phyloP scores from a whole-genome alignment of 2,113 vertebrate species.

The Sialia sialis region DNA sequence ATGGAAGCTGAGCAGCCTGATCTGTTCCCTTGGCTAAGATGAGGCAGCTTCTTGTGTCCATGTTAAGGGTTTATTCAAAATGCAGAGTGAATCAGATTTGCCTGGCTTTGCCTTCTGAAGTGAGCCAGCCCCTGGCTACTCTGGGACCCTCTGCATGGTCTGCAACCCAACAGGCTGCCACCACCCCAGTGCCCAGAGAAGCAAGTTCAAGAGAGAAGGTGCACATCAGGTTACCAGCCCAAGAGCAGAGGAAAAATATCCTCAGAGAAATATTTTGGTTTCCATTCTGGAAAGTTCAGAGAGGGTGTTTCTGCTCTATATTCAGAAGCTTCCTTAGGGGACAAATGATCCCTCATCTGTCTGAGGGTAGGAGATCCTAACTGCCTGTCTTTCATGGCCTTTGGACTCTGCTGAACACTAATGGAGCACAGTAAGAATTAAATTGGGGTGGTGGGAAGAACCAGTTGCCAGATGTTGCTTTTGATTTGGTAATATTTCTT shows the following conservation, averaged over 20 bases:
- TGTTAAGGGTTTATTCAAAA: neutral
- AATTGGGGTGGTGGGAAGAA: neutral
- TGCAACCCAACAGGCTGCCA: accelerated
- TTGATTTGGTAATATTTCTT: slow-evolving; percentile 9
- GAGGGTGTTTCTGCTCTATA: slow-evolving; percentile 18
- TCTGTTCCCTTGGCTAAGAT: neutral
- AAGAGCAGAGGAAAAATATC: slow-evolving; percentile 18
- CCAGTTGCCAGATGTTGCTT: neutral
- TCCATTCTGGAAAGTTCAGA: slow-evolving; percentile 29
- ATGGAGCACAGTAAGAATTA: neutral
- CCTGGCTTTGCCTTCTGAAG: neutral
- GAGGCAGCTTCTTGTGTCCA: neutral
- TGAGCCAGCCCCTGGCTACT: neutral
- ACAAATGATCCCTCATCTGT: neutral
- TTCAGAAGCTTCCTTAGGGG: slow-evolving; percentile 1
- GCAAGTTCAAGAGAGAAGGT: neutral
- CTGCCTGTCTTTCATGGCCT: neutral
- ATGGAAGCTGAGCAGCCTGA: neutral
- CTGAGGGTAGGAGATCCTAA: neutral
- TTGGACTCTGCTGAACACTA: neutral
- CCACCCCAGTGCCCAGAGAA: neutral
- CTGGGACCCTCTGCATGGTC: neutral
- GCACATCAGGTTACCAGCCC: neutral
- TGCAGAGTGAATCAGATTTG: neutral
- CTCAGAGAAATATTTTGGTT: slow-evolving; percentile 45